Conservation (phyloP, 2,113 vertebrate species). For the Onychorhynchus coronatus region DNA sequence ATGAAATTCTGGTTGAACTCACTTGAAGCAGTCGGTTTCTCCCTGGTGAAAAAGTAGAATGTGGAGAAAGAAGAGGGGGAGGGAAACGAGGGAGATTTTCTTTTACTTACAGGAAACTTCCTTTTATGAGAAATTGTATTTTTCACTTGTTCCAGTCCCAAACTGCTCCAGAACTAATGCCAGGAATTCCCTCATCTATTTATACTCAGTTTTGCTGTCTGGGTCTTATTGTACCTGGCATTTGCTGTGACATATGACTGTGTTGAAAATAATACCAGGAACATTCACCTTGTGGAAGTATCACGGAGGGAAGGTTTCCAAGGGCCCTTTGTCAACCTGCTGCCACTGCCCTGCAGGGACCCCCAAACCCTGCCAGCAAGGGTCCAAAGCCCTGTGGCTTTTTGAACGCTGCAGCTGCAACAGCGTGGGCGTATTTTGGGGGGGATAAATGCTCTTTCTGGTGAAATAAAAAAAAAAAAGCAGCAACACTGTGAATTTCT, state of each 20-base stretch:
- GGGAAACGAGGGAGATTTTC: not conserved
- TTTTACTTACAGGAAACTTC: constrained; percentile 29
- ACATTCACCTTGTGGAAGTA: constrained; percentile 6
- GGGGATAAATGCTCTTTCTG: not conserved
- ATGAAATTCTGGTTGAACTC: constrained; percentile 11
- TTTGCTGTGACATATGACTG: constrained; percentile 2
- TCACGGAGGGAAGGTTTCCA: not conserved
- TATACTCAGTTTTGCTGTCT: constrained; percentile 25
- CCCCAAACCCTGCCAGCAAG: not conserved
- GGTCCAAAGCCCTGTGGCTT: not conserved
- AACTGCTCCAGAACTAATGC: constrained; percentile 37
- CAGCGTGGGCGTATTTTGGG: rapidly evolving
- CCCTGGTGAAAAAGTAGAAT: not conserved
- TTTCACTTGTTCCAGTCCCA: constrained; percentile 46
- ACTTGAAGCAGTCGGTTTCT: not conserved
- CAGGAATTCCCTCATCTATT: constrained; percentile 63
- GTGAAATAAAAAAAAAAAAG: not conserved
- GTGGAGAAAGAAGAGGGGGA: not conserved
- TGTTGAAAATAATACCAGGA: not conserved
- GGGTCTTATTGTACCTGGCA: constrained; percentile 52
- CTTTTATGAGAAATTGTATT: constrained; percentile 1
- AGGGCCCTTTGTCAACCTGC: not conserved
- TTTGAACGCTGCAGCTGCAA: not conserved
- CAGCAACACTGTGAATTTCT: not conserved
- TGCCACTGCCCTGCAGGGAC: not conserved